Conservation (phyloP, 2,113 vertebrate genomes). For the Hydrolagus affinis region DNA sequence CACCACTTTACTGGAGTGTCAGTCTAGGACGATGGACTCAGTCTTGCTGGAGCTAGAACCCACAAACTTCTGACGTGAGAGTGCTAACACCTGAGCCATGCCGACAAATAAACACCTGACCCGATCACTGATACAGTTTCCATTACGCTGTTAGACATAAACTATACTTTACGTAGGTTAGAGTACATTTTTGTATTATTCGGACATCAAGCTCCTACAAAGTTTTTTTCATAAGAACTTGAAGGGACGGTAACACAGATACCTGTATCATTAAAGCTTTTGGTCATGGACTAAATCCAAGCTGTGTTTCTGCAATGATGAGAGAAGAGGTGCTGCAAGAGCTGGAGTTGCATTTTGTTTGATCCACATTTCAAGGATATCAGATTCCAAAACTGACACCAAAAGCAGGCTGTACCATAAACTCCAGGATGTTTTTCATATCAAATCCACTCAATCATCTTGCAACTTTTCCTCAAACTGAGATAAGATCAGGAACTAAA, state of each 20-base stretch:
- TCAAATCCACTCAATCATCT: neutral
- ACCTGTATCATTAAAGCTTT: slow-evolving; percentile 5
- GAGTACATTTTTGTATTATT: neutral
- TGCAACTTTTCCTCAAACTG: neutral
- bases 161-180: neutral
- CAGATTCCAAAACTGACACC: slow-evolving; percentile 28
- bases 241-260: neutral
- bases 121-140: neutral
- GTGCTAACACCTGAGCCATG: no score
- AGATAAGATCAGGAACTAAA: neutral
- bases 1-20: no score
- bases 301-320: neutral
- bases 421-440: neutral
- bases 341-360: slow-evolving; percentile 7
- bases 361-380: slow-evolving; percentile 25
- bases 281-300: slow-evolving; percentile 13
- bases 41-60: no score
- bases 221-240: neutral
- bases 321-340: slow-evolving; percentile 20
- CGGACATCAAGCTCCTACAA: neutral
- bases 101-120: neutral
- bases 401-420: neutral
- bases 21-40: no score
- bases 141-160: no score
- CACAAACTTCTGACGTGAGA: no score